Evolutionary conservation across 2,888 invertebrate genomes (phyloP), one percentile per base, ranked within the genome.

Genomic region (Cephonodes hylas): DNA sequence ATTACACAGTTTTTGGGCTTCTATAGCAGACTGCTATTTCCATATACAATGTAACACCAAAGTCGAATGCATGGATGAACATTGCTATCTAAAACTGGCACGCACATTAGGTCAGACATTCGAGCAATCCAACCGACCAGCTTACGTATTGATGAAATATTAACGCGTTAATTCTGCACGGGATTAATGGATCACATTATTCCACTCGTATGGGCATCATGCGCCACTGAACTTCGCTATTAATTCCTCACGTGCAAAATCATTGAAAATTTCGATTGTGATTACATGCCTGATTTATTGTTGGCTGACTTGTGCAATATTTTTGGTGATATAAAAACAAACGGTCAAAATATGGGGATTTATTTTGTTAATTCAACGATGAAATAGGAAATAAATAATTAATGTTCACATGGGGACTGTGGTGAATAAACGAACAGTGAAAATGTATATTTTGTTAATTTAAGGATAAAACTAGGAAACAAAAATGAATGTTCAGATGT

Each of bases 91-190:
- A 38, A 38, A 13, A 15, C 53, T 31, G 27, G 18, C 48, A 18
- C 20, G 23, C 18, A 22, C 23, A 53, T 48, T 48, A 25, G 53
- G 18, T 27, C 48, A 53, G 27, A 53, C 18, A 31, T 27, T 27
- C 10, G 15, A 15, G 10, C 31, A 27, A 53, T 15, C 53, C 53
- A 20, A 10, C 53, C 53, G 31, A 53, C 53, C 53, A 18, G 31
- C 27, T 48, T 48, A 48, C 48, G n/a, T 31, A 53, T 53, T 27
- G 53, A 53, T 31, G 53, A 53, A 53, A 53, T 53, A 53, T 53
- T 53, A 53, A 31, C 31, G 27, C 53, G 53, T 53, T 53, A 53
- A 53, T 53, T 31, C 31, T 4, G 27, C 18, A 10, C 18, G 15
- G 48, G 53, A 53, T 53, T 31, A 31, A 53, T 53, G 31, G 27